These are phyloP conservation scores for Panagrolaimus sp. DNA, from an alignment of 1,140 invertebrate genomes.

Conservation along the genomic window DNA sequence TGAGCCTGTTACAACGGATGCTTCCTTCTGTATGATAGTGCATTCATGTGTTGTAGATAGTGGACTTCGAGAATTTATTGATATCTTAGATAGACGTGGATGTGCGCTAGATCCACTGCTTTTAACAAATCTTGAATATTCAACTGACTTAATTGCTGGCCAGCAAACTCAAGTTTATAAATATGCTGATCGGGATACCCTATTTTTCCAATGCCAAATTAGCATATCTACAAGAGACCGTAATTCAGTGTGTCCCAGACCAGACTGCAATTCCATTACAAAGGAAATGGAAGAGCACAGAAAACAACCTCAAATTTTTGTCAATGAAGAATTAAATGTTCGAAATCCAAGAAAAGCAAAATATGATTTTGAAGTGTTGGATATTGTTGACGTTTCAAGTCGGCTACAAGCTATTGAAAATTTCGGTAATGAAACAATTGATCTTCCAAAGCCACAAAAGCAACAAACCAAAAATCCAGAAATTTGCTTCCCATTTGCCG, in stretches of 20 bases:
- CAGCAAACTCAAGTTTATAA: constrained; percentile 39
- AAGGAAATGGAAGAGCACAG: not conserved
- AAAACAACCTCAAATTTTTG: not conserved
- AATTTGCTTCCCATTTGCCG: too few relatives aligned
- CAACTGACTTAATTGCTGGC: constrained; percentile 34
- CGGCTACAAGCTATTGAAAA: not conserved
- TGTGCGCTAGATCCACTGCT: constrained; percentile 30
- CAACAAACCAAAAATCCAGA: too few relatives aligned
- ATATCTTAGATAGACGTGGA: constrained; percentile 23
- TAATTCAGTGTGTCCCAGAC: not conserved
- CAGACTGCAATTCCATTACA: not conserved
- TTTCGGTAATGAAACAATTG: not conserved
- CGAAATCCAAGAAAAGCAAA: not conserved
- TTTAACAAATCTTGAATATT: constrained; percentile 36
- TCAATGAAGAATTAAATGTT: not conserved
- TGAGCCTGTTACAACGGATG: constrained; percentile 30
- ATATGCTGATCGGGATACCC: constrained; percentile 27
- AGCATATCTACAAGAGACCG: not conserved
- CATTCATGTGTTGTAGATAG: constrained; percentile 29
- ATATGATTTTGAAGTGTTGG: not conserved
- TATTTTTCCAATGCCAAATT: constrained; percentile 10
- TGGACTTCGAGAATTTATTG: constrained; percentile 20
- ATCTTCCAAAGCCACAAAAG: too few relatives aligned
- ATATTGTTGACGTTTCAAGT: not conserved
- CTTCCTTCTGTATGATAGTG: constrained; percentile 31